Base-by-base conservation (phyloP, 2,888 invertebrate species). In the Euplexia lucipara region DNA sequence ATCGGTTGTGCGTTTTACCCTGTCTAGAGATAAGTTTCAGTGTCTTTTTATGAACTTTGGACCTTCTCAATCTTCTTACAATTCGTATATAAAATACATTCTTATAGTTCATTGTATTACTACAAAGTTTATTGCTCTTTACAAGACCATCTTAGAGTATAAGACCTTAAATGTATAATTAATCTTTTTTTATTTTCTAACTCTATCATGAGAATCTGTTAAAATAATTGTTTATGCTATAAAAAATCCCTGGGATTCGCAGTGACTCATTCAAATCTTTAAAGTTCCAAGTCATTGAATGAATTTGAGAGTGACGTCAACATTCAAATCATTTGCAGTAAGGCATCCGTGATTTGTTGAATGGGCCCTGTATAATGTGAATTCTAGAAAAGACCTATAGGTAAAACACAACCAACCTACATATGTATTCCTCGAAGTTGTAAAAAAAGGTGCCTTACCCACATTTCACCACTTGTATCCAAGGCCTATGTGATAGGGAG, bases 261-360 rank as follows among this genome's bases (percentile, higher is more conserved):
- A 14, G 22, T 75, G 75, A 71, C 39, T 71, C 69, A 71, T 42
- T 9, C 2, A n/a, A 51, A 47, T 66, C 26, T 47, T 67, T 41
- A 51, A 45, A 68, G 74, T 44, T 41, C 35, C 68, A 67, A 58
- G 39, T 49, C 75, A 73, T 68, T 8, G 12, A 18, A 44, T 30
- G 56, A 66, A 41, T 41, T 30, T 7, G 20, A 10, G 22, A 32
- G 32, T 71, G 75, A 71, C 74, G 68, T 70, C 74, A 70, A n/a
- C 6, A n/a, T 45, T 18, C 8, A 14, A 56, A 47, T n/a, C n/a
- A 10, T 35, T 35, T 26, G 16, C 12, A 22, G 16, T 30, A 32
- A 16, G 18, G 42, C 4, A 18, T 35, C 20, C 3, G 12, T 48
- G 6, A 7, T 44, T 26, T 48, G 3, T 53, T 35, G 1, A 12